Base-by-base conservation (phyloP, 2,113 vertebrate genomes). In the Felis chaus region DNA sequence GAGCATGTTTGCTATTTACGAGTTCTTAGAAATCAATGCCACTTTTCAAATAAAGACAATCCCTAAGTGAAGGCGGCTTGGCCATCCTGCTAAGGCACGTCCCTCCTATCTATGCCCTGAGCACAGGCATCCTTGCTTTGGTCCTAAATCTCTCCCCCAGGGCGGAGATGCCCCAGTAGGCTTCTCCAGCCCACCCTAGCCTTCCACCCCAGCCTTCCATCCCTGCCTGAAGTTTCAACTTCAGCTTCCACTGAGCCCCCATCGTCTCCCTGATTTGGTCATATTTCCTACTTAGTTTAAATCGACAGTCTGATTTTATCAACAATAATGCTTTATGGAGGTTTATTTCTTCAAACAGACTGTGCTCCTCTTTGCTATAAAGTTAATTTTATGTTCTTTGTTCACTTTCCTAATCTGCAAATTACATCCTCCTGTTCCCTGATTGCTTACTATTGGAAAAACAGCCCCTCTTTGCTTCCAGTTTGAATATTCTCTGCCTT, bases 351-450 rank as follows among this genome's bases (percentile, higher is more conserved):
- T 97, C 94, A 97, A 98, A 96, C 89, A 94, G 96, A 93, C 94
- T 89, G 36, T 2, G 50, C 82, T 97, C 89, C 91, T 97, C 97
- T 84, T 74, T 93, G 89, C 97, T 98, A 98, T 98, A 98, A 99
- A 99, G 98, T 99, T 99, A 99, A 99, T 99, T 99, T 99, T 99
- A 98, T 98, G 97, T 98, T 96, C 99, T 99, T 99, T 99, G 98
- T 98, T 99, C 99, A 98, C 98, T 98, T 98, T 98, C 97, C 98
- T 99, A 99, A 99, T 99, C 98, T 98, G 98, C 98, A 99, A 99
- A 99, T 99, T 98, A 99, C 98, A 99, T 99, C 98, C 98, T 99
- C 97, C 98, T 98, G 96, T 97, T 98, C 98, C 97, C 97, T 99
- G 98, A 99, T 99, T 98, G 98, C 98, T 98, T 98, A 97, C 97